Evolutionary conservation across 2,797 vertebrate species (phyloP).

Genomic region (Diplodus sargus): DNA sequence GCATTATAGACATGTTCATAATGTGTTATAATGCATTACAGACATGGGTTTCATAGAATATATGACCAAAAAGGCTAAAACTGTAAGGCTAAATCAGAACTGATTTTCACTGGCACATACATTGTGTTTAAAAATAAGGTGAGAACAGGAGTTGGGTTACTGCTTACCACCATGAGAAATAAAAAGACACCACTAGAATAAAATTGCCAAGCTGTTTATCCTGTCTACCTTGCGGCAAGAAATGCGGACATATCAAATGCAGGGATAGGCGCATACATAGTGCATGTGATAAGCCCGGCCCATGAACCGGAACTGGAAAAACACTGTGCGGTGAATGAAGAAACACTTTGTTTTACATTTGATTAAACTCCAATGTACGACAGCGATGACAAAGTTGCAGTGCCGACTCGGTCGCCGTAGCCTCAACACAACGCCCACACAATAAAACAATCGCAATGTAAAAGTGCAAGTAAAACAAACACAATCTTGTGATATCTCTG

Average conservation of each 20-base stretch:
- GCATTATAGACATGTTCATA: too few relatives aligned
- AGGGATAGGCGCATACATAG: not conserved
- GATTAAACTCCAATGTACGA: not conserved
- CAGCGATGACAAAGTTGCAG: not conserved
- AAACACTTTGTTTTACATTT: not conserved
- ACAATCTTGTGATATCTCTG: not conserved
- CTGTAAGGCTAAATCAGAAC: fast-evolving
- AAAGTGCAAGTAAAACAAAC: slow-evolving; percentile 17
- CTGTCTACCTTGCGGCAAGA: not conserved
- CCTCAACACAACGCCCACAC: not conserved
- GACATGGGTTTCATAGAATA: too few relatives aligned
- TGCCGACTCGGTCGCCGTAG: not conserved
- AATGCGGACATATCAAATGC: not conserved
- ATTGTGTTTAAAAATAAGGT: not conserved
- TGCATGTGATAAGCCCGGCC: not conserved
- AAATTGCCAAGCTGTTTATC: not conserved
- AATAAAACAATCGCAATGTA: slow-evolving; percentile 14
- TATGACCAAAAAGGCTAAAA: not conserved
- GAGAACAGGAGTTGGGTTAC: not conserved
- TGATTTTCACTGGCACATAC: not conserved
- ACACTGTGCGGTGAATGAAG: not conserved
- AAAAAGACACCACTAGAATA: not conserved
- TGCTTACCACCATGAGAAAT: not conserved
- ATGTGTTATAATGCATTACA: too few relatives aligned
- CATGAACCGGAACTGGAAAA: slow-evolving; percentile 8